Evolutionary conservation across 2,797 vertebrate genomes (phyloP), one percentile per base, ranked within the genome.

Genomic region (Micrastur ruficollis): DNA sequence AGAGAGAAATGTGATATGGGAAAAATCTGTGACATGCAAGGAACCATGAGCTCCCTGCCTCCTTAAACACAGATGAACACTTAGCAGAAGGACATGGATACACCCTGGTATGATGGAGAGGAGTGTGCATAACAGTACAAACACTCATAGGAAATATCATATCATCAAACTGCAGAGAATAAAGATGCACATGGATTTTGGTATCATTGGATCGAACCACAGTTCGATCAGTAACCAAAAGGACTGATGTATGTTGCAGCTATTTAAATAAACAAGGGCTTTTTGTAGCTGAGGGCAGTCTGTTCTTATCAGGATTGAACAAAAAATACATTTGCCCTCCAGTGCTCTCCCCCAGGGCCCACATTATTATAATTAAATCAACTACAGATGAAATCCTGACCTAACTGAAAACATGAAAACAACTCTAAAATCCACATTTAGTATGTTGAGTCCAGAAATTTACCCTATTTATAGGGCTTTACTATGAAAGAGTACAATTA

Each of bases 261-360:
- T 89, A 46, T 91, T 87, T 73, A 85, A 89, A 86, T 44, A 90
- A 91, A 80, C 47, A 65, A 46, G 34, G 74, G 63, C 11, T 85
- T 49, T 61, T 10, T 61, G 40, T 67, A 93, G 86, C 91, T 74
- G 25, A 82, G 56, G 95, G 91, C 92, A 85, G 29, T 46, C 53
- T 91, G 59, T 74, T 86, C 71, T 91, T 71, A 89, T 34, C 67
- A 71, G 38, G 32, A 89, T 65, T 89, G 92, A 96, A 87, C 67
- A 23, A 93, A 87, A 96, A 95, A 89, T 78, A 87, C 14, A 74
- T 93, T 87, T 95, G 68, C 58, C 90, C 72, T 91, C 74, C 52
- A 92, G 74, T 53, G 44, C 19, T 82, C 40, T 85, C 21, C 31
- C 23, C 21, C 25, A 76, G 15, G 67, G 49, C 23, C 34, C 4